Evolutionary conservation across 2,888 invertebrate genomes (phyloP).

Genomic region (Conchocele bisecta): DNA sequence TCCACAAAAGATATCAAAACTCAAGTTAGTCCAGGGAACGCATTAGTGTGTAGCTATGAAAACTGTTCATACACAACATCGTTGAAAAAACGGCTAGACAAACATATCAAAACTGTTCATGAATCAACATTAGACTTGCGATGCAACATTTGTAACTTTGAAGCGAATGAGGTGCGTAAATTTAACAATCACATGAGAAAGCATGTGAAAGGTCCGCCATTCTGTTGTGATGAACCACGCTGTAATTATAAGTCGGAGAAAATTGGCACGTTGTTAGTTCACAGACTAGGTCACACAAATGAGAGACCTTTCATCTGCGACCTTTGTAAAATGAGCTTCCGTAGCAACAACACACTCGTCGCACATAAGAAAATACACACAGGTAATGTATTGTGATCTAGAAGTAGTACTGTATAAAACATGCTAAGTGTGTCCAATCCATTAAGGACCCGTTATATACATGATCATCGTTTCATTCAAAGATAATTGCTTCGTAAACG

Average conservation of each 20-base stretch:
- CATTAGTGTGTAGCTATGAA: slow-evolving; percentile 46
- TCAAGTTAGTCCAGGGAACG: background rate
- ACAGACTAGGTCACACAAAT: slow-evolving; percentile 85
- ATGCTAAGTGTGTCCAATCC: too few relatives aligned
- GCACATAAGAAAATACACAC: slow-evolving; percentile 86
- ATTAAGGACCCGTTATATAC: too few relatives aligned
- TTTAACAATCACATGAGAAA: slow-evolving; percentile 86
- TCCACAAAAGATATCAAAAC: too few relatives aligned
- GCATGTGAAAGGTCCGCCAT: slow-evolving; percentile 87
- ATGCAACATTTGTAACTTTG: slow-evolving; percentile 87
- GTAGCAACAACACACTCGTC: slow-evolving; percentile 85
- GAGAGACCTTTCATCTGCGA: slow-evolving; percentile 84
- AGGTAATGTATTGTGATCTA: slow-evolving; percentile 72
- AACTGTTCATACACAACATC: slow-evolving; percentile 64
- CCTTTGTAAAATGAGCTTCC: slow-evolving; percentile 86
- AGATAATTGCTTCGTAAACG: too few relatives aligned
- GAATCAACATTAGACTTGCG: slow-evolving; percentile 57
- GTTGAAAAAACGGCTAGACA: slow-evolving; percentile 51
- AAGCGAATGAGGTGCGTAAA: slow-evolving; percentile 86
- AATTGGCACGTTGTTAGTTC: slow-evolving; percentile 86
- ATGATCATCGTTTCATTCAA: too few relatives aligned
- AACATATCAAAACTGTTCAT: slow-evolving; percentile 65
- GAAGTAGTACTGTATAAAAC: too few relatives aligned
- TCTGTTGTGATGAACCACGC: slow-evolving; percentile 85
- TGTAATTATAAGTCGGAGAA: slow-evolving; percentile 85